phyloP scores from a whole-genome alignment of 2,797 vertebrate species.

The Fringilla coelebs region DNA sequence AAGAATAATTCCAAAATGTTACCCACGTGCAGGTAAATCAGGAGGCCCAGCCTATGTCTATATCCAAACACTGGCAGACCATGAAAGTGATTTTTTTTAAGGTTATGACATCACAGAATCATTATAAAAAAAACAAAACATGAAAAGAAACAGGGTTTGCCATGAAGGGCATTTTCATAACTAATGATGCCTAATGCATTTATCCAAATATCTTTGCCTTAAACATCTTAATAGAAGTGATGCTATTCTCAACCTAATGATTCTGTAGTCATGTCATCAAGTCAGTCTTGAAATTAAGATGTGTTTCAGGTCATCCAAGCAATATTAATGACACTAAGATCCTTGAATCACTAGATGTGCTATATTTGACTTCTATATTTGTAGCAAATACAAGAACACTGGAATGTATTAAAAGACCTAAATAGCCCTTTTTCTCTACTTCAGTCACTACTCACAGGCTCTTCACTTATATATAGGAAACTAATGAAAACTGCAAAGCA shows the following conservation, averaged over 20 bases:
- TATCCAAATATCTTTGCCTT: background rate
- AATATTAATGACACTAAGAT: background rate
- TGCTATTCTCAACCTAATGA: background rate
- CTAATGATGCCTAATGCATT: background rate
- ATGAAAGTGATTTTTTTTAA: background rate
- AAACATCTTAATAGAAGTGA: background rate
- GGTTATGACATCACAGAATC: background rate
- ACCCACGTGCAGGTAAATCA: background rate
- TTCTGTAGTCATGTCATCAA: background rate
- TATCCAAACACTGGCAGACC: background rate
- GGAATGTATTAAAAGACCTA: conserved; percentile 12
- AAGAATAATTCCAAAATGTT: background rate
- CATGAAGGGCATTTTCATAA: background rate
- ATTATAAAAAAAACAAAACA: background rate
- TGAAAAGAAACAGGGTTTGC: background rate
- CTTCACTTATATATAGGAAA: conserved; percentile 36
- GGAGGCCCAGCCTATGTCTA: background rate
- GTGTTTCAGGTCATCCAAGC: background rate
- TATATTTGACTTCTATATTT: conserved; percentile 25
- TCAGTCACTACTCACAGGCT: background rate
- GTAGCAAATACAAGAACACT: background rate
- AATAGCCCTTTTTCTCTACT: conserved; percentile 22
- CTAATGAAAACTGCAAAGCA: background rate
- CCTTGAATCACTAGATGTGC: background rate
- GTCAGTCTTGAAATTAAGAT: background rate